Base-by-base conservation (phyloP, 2,797 vertebrate genomes). In the Crypturellus tataupa region DNA sequence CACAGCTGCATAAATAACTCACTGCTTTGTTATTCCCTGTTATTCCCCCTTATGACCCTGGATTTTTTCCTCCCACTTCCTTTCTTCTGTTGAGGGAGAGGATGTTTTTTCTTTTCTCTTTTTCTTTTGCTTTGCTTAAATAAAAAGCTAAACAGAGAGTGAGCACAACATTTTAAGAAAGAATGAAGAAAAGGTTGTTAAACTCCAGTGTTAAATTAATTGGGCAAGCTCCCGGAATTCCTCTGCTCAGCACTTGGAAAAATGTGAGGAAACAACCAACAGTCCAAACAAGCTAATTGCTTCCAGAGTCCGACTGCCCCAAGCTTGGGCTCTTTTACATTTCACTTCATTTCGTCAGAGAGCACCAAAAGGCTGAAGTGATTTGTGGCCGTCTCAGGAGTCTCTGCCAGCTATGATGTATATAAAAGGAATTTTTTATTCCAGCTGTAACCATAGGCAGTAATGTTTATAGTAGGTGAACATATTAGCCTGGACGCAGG, bases 381-480 rank as follows among this genome's bases (percentile, higher is more conserved):
- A 97, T 97, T 97, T 97, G 97, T 96, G 89, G 87, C 86, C 65
- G 95, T 96, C 95, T 95, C 95, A 94, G 87, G 93, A 97, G 92
- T 94, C 95, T 97, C 92, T 97, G 94, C 94, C 95, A 96, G 94
- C 76, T 95, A 97, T 94, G 96, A 97, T 92, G 88, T 97, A 97
- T 92, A 97, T 96, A 97, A 96, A 97, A 97, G 78, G 70, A 97
- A 88, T 96, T 97, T 97, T 97, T 97, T 97, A 97, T 97, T 97
- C 95, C 39, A n/a, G 95, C 87, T 97, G 87, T 97, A 97, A 98
- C 95, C 93, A 97, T 93, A 96, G 89, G 96, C 93, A 96, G 91
- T 97, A 97, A 97, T 98, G 95, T 97, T 97, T 98, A 97, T 96
- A 96, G 95, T 92, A 96, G 94, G 93, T 97, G 95, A 97, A 97